Base-by-base conservation (phyloP, 2,113 vertebrate genomes). In the Ctenomys sociabilis region DNA sequence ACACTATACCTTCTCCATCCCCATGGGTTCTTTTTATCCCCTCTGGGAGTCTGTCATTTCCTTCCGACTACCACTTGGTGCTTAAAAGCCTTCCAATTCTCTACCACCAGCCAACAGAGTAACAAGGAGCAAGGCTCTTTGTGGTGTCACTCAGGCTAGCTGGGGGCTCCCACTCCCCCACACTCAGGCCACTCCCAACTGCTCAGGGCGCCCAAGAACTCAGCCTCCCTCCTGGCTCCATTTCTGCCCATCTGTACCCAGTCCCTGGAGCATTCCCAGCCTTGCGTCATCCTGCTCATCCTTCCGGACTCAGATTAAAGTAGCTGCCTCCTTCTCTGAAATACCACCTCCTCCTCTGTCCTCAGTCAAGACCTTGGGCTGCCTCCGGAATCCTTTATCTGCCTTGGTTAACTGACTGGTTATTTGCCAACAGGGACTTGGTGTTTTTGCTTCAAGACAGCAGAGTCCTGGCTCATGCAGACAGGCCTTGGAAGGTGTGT, bases 401-500 rank as follows among this genome's bases (percentile, higher is more conserved):
- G 83, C 70, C 77, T 78, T 82, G 86, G 35, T 11, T 40, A 90
- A 90, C 66, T 49, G 43, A 73, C 81, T 59, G 49, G 32, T 37
- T 30, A 78, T n/a, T 28, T 73, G 66, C 88, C 40, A 61, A 88
- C 26, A 81, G 59, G 22, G 72, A 81, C 21, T 82, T 35, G 35
- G n/a, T 68, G 83, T 54, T 90, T 91, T 83, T 80, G 45, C 61
- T 88, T 94, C 63, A 66, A 73, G 49, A 75, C 63, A 83, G n/a
- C 59, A 49, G 12, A 81, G 70, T 87, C 73, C 32, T 63, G 68
- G 52, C 63, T 90, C 30, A 9, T 80, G 77, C 68, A 19, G 77
- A 28, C 14, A 30, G 75, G 75, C 43, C 13, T 49, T 45, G 14
- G 75, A 78, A 78, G 73, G 10, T 3, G 6, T 45, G 43, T 78